These are phyloP conservation scores for Blera fallax DNA, from an alignment of 2,888 invertebrate species.

Conservation along the genomic window DNA sequence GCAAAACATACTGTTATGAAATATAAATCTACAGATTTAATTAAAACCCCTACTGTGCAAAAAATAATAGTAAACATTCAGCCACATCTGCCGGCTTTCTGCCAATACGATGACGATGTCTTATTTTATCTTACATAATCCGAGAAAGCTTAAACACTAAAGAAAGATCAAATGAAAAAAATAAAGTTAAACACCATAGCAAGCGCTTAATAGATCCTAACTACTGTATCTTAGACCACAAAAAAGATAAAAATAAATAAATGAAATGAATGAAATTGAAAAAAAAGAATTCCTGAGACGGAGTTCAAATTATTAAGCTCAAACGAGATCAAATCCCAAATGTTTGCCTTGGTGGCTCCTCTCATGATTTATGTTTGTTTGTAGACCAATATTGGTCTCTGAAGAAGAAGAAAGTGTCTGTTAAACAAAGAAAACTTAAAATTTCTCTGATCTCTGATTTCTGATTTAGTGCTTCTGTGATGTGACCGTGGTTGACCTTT, in stretches of 20 bases:
- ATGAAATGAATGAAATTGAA: constrained; percentile 18
- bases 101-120: neutral
- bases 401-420: constrained; percentile 32
- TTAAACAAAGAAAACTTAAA: constrained; percentile 1
- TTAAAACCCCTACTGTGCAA: neutral
- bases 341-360: neutral
- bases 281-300: neutral
- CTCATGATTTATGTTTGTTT: neutral
- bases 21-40: neutral
- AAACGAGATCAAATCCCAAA: constrained; percentile 12
- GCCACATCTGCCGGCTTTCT: constrained; percentile 8
- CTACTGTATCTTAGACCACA: neutral
- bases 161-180: neutral
- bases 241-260: constrained; percentile 6
- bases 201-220: neutral
- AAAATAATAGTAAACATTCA: neutral
- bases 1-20: constrained; percentile 11
- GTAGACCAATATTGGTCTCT: constrained; percentile 1
- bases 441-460: constrained; percentile 44
- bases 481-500: constrained; percentile 14
- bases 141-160: constrained; percentile 22
- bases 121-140: constrained; percentile 24
- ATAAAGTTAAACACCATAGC: neutral
- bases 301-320: constrained; percentile 20
- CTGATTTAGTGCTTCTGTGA: constrained; percentile 12